A percentile compares a stretch with the other conserved stretches of the same genome.
phyloP scores from a whole-genome alignment of 2,797 vertebrate species.

The Eospalax fontanierii region DNA sequence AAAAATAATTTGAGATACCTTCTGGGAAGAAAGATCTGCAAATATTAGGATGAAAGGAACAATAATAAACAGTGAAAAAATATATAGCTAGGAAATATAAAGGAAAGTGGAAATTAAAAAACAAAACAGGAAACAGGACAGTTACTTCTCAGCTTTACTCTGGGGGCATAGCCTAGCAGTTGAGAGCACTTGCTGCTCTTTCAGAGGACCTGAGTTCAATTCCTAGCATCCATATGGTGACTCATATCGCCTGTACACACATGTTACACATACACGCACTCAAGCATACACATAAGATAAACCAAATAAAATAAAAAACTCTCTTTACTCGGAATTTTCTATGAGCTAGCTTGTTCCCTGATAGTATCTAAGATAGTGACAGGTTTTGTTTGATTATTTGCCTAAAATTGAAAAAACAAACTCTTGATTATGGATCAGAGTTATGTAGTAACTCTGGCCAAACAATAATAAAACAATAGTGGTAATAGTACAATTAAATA shows the following conservation, averaged over 20 bases:
- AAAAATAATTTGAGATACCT: conserved; percentile 24
- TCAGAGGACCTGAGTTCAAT: too few relatives aligned
- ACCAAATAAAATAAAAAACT: too few relatives aligned
- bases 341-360: too few relatives aligned
- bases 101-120: conserved; percentile 13
- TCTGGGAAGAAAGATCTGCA: conserved; percentile 27
- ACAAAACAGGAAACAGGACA: conserved; percentile 1
- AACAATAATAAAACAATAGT: neutral
- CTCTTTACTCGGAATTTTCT: too few relatives aligned
- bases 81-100: neutral
- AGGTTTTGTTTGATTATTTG: neutral
- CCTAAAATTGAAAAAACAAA: conserved; percentile 16
- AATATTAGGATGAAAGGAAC: conserved; percentile 27
- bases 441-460: neutral
- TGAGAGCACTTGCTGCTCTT: too few relatives aligned
- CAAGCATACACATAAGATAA: too few relatives aligned
- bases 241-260: too few relatives aligned
- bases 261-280: too few relatives aligned
- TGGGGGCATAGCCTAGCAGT: too few relatives aligned
- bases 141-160: neutral
- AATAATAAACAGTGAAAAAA: conserved; percentile 22
- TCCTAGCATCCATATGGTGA: too few relatives aligned
- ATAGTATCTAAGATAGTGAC: conserved; percentile 30
- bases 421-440: neutral
- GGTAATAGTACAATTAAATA: neutral